These are phyloP conservation scores for Dromas ardeola DNA, from an alignment of 2,113 vertebrate genomes.

Conservation along the genomic window DNA sequence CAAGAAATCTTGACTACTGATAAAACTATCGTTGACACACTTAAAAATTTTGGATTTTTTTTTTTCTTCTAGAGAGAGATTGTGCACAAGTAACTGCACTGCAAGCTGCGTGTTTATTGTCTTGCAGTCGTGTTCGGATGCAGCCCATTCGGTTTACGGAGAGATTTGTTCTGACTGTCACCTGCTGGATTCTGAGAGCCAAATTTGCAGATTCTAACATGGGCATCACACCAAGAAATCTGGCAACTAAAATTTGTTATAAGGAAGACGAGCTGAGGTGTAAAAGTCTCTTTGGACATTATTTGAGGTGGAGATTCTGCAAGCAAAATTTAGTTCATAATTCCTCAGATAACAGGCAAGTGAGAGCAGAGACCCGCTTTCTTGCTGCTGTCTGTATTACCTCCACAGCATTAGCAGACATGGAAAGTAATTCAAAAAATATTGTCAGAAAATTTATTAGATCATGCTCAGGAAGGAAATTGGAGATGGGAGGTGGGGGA, in stretches of 20 bases:
- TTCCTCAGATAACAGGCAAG: background rate
- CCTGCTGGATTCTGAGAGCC: background rate
- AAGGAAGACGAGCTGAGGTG: background rate
- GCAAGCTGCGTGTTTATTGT: background rate
- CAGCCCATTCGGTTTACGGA: background rate
- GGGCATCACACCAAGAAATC: background rate
- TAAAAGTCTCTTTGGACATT: background rate
- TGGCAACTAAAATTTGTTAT: background rate
- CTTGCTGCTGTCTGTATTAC: background rate
- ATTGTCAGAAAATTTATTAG: conserved; percentile 19
- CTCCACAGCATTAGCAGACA: background rate
- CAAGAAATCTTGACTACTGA: background rate
- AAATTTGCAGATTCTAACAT: background rate
- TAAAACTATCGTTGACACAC: background rate
- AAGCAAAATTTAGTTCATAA: background rate
- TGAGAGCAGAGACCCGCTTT: background rate
- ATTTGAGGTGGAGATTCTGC: background rate
- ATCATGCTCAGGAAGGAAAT: background rate
- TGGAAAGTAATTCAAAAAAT: background rate
- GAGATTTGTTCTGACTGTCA: conserved; percentile 19
- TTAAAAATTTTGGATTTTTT: background rate
- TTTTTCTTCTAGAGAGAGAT: background rate
- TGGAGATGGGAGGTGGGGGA: background rate
- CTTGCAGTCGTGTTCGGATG: background rate
- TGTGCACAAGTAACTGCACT: background rate